Conservation (phyloP, 2,113 vertebrate genomes). For the Erythrocercus mccallii region DNA sequence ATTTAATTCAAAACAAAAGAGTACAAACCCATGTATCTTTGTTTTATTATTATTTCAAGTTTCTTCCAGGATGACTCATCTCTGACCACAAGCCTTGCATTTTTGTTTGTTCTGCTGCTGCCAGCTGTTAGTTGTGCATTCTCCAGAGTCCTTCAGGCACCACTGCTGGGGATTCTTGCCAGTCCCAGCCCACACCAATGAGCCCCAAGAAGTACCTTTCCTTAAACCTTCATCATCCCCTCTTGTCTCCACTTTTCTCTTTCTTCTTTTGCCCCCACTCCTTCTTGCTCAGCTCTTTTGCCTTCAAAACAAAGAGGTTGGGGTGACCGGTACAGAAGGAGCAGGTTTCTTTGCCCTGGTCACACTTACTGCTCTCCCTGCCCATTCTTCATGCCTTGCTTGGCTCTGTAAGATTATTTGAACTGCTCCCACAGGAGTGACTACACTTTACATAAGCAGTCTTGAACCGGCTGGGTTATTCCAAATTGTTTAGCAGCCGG, state of each 20-base stretch:
- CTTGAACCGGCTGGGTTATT: not conserved
- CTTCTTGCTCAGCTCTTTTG: not conserved
- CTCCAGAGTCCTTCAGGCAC: not conserved
- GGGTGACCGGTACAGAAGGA: not conserved
- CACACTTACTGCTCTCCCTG: not conserved
- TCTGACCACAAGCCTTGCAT: fast-evolving
- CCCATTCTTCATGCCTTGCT: fast-evolving
- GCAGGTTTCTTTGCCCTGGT: not conserved
- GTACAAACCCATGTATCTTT: not conserved
- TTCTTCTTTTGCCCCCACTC: not conserved
- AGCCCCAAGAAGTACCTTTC: not conserved
- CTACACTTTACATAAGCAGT: not conserved
- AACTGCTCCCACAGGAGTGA: not conserved
- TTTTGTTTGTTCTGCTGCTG: not conserved
- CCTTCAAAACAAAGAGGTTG: not conserved
- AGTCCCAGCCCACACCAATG: not conserved
- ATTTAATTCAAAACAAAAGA: not conserved
- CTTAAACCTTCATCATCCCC: not conserved
- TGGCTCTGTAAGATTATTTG: not conserved
- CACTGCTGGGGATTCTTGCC: not conserved
- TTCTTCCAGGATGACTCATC: not conserved
- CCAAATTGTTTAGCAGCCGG: not conserved
- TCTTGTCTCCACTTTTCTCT: not conserved
- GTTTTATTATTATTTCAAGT: not conserved
- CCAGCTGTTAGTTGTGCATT: not conserved